Base-by-base conservation (phyloP, 2,113 vertebrate species). In the Brevimyrus niger region DNA sequence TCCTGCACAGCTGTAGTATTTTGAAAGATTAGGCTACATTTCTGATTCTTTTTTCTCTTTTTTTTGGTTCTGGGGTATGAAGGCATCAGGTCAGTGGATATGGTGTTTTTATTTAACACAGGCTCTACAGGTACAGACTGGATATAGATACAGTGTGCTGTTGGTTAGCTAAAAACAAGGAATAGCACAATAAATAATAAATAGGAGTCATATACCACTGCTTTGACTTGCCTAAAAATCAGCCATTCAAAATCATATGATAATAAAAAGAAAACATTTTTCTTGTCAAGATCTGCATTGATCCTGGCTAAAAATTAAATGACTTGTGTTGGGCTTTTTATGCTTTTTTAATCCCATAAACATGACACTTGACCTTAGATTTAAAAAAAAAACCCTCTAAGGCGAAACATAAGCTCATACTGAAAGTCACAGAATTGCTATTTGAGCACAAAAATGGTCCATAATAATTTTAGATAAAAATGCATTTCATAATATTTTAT, bases 1-100 rank as follows among this genome's bases (percentile, higher is more conserved):
- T 76, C 65, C 50, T 65, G n/a, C 31, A 86, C 55, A 86, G 53
- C 55, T 86, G 83, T 89, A 31, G 44, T n/a, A 19, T 61, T 88
- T 82, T 47, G 23, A 15, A 38, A 47, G 31, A 58, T 89, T 58
- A 58, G 53, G 83, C 73, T 53, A 55, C 31, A 48, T 89, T 86
- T 46, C 15, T 55, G 46, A 53, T 87, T 35, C 38, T 55, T 86
- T 44, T 50, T 48, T 3, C n/a, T 35, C 2, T 50, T 15, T 10
- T 47, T 86, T 11, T 2, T 87, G 50, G 85, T 48, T 38, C n/a
- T 19, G 15, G 27, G 11, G 4, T 55, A 53, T 69, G 53, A 76
- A 27, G 31, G 83, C 11, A 31, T 47, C 73, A 65, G 35, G 87
- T 23, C 23, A 61, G 13, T 46, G 27, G 44, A 21, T 82, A 27